Conservation (phyloP, 37 sponge, comb jelly and placozoan species). For the Amphimedon queenslandica region DNA sequence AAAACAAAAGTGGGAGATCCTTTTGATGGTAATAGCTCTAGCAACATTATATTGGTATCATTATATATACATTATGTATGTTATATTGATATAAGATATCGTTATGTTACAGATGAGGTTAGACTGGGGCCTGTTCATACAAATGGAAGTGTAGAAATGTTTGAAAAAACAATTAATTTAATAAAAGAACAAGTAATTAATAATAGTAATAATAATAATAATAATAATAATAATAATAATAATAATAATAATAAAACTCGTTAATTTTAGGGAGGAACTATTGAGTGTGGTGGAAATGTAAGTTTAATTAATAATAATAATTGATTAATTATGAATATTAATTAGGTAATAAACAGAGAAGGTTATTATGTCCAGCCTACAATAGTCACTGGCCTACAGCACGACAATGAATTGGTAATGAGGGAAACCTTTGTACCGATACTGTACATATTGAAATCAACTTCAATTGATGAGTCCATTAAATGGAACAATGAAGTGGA, state of each 20-base stretch:
- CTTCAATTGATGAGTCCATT: slow-evolving; percentile 85
- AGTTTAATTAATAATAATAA: neutral
- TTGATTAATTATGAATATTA: neutral
- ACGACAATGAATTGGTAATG: slow-evolving; percentile 75
- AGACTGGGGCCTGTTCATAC: slow-evolving; percentile 90
- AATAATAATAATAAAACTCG: neutral
- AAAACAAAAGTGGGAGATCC: slow-evolving; percentile 93
- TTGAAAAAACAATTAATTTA: slow-evolving; percentile 68
- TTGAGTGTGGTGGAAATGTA: slow-evolving; percentile 93
- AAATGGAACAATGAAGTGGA: slow-evolving; percentile 92
- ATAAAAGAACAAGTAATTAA: slow-evolving; percentile 40
- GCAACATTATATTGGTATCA: too few species aligned
- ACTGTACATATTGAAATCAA: slow-evolving; percentile 84
- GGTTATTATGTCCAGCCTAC: slow-evolving; percentile 97
- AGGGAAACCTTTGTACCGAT: slow-evolving; percentile 96
- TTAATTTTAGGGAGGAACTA: slow-evolving; percentile 71
- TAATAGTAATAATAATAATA: neutral
- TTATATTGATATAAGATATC: neutral
- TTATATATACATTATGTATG: too few species aligned
- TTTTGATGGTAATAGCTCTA: slow-evolving; percentile 60
- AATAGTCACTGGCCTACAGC: slow-evolving; percentile 81
- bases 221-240: neutral
- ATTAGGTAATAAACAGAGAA: slow-evolving; percentile 67
- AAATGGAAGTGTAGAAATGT: slow-evolving; percentile 67
- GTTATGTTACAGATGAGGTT: slow-evolving; percentile 50